Evolutionary conservation across 2,888 invertebrate species (phyloP).

Genomic region (Allacma fusca): DNA sequence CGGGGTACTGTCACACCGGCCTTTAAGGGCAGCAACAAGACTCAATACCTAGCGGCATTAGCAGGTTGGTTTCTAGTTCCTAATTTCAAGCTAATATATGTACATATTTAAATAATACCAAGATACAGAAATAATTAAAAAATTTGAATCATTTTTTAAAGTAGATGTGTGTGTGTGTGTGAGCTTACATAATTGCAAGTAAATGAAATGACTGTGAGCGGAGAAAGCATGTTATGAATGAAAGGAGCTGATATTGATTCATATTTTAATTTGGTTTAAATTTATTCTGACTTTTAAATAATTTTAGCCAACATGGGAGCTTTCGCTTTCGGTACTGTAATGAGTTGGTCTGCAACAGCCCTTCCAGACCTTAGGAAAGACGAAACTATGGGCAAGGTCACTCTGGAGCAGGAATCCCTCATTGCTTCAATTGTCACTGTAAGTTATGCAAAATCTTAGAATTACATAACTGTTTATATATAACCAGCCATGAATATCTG

Average conservation of each 20-base stretch:
- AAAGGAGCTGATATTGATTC: no score
- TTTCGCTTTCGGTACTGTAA: slow-evolving; percentile 54
- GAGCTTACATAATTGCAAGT: no score
- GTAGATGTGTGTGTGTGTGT: not conserved
- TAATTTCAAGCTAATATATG: not conserved
- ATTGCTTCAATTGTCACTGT: slow-evolving; percentile 58
- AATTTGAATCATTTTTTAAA: not conserved
- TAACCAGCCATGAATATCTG: no score
- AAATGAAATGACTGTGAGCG: no score
- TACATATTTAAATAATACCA: no score
- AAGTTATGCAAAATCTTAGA: slow-evolving; percentile 20
- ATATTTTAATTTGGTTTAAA: no score
- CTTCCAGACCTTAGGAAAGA: slow-evolving; percentile 56
- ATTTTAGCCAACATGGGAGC: slow-evolving; percentile 60
- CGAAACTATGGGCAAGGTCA: slow-evolving; percentile 52
- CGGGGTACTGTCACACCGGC: not conserved
- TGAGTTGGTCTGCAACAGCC: slow-evolving; percentile 58
- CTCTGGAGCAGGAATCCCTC: slow-evolving; percentile 54
- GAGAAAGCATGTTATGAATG: no score
- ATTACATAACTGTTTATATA: not conserved
- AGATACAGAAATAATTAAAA: no score
- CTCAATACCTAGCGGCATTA: slow-evolving; percentile 37
- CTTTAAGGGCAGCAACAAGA: slow-evolving; percentile 4
- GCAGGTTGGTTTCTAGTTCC: slow-evolving; percentile 16
- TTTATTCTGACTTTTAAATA: not conserved